Conservation (phyloP, 2,888 invertebrate genomes). For the Adineta ricciae region DNA sequence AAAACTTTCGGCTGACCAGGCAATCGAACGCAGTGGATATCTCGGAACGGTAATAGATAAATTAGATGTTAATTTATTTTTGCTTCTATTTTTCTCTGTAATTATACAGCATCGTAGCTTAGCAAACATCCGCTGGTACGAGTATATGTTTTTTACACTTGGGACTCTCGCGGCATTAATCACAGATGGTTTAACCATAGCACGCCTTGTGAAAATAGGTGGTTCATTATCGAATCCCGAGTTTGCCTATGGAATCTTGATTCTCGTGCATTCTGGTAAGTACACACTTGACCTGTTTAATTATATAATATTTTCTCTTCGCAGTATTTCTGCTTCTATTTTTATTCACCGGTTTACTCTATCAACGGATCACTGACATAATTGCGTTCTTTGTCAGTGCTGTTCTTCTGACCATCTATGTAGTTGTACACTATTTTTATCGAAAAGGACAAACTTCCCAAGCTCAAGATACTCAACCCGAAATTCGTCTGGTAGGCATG, state of each 20-base stretch:
- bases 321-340: not conserved
- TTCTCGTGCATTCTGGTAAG: not conserved
- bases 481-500: constrained; percentile 5
- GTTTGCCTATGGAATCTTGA: not conserved
- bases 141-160: not conserved
- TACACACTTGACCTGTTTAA: not conserved
- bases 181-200: not conserved
- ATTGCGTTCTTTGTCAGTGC: not conserved
- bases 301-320: not conserved
- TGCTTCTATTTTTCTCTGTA: not conserved
- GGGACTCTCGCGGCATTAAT: not conserved
- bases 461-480: not conserved
- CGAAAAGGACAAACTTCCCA: not conserved
- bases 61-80: not conserved
- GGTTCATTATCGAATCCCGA: not conserved
- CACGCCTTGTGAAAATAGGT: not conserved
- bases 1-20: not conserved
- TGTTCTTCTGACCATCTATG: not conserved
- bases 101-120: not conserved
- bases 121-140: constrained; percentile 9
- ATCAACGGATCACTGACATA: not conserved
- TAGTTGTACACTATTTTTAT: not conserved
- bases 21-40: not conserved
- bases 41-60: not conserved
- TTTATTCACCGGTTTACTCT: not conserved